phyloP scores from a whole-genome alignment of 2,888 invertebrate genomes.

The Merodon equestris region DNA sequence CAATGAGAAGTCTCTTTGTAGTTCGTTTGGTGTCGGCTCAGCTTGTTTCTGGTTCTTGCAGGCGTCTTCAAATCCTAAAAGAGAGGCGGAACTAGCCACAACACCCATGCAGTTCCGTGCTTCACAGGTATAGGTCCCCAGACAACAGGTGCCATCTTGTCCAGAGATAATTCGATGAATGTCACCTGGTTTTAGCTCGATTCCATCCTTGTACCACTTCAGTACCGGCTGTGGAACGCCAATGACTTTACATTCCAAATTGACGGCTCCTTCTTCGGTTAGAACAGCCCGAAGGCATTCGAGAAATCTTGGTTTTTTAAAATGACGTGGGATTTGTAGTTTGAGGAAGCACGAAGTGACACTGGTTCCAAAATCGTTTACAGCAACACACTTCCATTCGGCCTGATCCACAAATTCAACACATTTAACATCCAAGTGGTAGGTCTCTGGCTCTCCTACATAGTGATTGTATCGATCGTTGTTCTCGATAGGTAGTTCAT shows the following conservation, averaged over 20 bases:
- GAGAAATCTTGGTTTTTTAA: constrained; percentile 91
- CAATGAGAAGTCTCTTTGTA: constrained; percentile 88
- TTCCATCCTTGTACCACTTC: constrained; percentile 95
- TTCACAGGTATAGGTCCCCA: constrained; percentile 94
- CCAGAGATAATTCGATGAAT: constrained; percentile 94
- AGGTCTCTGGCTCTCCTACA: constrained; percentile 85
- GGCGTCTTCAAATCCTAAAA: constrained; percentile 91
- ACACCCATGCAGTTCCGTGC: constrained; percentile 95
- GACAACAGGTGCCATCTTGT: constrained; percentile 92
- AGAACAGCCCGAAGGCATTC: constrained; percentile 91
- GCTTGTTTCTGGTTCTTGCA: constrained; percentile 79
- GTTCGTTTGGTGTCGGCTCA: constrained; percentile 79
- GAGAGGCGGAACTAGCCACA: constrained; percentile 91
- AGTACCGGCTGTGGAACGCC: constrained; percentile 93
- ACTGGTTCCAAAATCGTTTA: constrained; percentile 93
- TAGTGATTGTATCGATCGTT: constrained; percentile 84
- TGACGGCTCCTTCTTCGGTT: constrained; percentile 92
- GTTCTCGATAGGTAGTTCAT: constrained; percentile 87
- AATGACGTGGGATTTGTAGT: constrained; percentile 91
- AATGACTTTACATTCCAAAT: constrained; percentile 94
- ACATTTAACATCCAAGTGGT: constrained; percentile 85
- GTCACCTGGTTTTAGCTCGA: constrained; percentile 93
- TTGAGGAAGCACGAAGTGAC: constrained; percentile 92
- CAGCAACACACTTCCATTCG: constrained; percentile 94
- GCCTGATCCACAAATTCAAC: constrained; percentile 92